Evolutionary conservation across 1,140 invertebrate genomes (phyloP).

Genomic region (Rhopalosiphum maidis): DNA sequence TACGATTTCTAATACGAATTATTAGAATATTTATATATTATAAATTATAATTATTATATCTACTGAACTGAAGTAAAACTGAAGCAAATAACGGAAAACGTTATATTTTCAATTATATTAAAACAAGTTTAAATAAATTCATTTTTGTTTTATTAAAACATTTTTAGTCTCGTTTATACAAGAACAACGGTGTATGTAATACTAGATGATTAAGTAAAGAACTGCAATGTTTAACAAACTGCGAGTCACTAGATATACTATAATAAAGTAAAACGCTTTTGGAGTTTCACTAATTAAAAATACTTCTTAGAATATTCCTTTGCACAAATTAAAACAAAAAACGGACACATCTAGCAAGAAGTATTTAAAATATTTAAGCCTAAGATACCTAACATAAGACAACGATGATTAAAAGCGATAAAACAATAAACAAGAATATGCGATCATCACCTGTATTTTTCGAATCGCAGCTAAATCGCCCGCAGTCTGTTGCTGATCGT

Average conservation of each 20-base stretch:
- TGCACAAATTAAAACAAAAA: background rate
- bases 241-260: background rate
- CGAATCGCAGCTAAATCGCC: background rate
- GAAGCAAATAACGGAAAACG: background rate
- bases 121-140: background rate
- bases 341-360: background rate
- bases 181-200: background rate
- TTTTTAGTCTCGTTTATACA: background rate
- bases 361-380: background rate
- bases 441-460: background rate
- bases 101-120: too few species aligned
- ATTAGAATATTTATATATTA: background rate
- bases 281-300: background rate
- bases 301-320: background rate
- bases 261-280: background rate
- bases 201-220: background rate
- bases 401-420: background rate
- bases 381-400: background rate
- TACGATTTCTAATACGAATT: background rate
- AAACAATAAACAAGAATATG: background rate
- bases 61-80: background rate
- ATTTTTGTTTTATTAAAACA: background rate
- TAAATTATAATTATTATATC: too few species aligned
- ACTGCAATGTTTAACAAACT: background rate
- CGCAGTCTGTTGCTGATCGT: background rate